Evolutionary conservation across 2,113 vertebrate genomes (phyloP).

Genomic region (Salvelinus alpinus): DNA sequence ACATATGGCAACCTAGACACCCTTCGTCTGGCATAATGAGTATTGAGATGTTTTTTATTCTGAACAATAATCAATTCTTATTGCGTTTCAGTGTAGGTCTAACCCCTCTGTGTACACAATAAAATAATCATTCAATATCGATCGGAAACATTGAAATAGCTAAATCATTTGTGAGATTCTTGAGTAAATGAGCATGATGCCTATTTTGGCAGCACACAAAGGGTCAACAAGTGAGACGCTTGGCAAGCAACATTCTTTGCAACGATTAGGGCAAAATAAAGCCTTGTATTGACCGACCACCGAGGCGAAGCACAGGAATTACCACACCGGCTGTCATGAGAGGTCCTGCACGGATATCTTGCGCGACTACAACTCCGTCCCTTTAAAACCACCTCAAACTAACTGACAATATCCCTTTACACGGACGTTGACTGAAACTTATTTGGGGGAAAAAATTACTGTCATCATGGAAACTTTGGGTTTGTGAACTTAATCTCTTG

Average conservation of each 20-base stretch:
- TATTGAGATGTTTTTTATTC: conserved; percentile 33
- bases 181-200: not conserved
- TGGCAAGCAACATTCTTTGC: conserved; percentile 43
- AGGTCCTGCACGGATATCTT: conserved; percentile 58
- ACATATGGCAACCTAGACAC: conserved; percentile 48
- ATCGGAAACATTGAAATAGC: no score
- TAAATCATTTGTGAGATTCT: no score
- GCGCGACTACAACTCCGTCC: conserved; percentile 52
- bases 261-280: conserved; percentile 34
- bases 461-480: conserved; percentile 5
- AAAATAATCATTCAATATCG: not conserved
- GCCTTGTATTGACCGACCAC: conserved; percentile 48
- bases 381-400: conserved; percentile 68
- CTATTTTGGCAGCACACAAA: conserved; percentile 29
- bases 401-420: conserved; percentile 78
- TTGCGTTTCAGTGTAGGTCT: conserved; percentile 24
- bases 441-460: conserved; percentile 47
- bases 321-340: conserved; percentile 35
- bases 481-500: conserved; percentile 17
- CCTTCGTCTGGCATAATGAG: conserved; percentile 34
- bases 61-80: conserved; percentile 35
- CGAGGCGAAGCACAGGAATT: conserved; percentile 66
- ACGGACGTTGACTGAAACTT: conserved; percentile 64
- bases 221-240: conserved; percentile 52
- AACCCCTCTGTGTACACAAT: no score